phyloP scores from a whole-genome alignment of 2,113 vertebrate species.

The Lamprologus sp. region DNA sequence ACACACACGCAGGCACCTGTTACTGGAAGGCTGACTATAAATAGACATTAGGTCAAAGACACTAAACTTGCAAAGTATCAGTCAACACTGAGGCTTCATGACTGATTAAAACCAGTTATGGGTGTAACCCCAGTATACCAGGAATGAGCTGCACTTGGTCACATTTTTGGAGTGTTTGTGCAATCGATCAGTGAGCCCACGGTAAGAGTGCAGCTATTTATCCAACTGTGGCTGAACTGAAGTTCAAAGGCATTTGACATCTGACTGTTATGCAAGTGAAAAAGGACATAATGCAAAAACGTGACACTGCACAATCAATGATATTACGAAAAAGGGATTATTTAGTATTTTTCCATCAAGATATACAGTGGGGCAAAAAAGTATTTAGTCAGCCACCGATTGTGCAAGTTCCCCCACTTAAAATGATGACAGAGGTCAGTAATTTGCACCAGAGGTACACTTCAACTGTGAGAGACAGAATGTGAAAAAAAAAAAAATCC shows the following conservation, averaged over 20 bases:
- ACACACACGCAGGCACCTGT: neutral
- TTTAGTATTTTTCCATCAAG: neutral
- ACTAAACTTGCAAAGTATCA: neutral
- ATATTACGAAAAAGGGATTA: neutral
- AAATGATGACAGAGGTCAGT: too few species aligned
- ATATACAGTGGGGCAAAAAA: too few species aligned
- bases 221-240: neutral
- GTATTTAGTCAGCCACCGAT: too few species aligned
- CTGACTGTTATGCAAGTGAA: neutral
- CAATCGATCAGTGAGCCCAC: neutral
- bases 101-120: neutral
- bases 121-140: neutral
- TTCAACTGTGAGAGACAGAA: too few species aligned
- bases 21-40: slow-evolving; percentile 32
- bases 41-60: slow-evolving; percentile 31
- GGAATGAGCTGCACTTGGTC: neutral
- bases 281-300: neutral
- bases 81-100: neutral
- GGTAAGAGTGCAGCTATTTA: neutral
- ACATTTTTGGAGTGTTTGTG: neutral
- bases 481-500: too few species aligned
- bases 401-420: too few species aligned
- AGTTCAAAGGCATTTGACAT: neutral
- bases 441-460: too few species aligned
- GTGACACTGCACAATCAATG: neutral